Base-by-base conservation (phyloP, 37 sponge, comb jelly and placozoan species). In the Chondrosia reniformis region DNA sequence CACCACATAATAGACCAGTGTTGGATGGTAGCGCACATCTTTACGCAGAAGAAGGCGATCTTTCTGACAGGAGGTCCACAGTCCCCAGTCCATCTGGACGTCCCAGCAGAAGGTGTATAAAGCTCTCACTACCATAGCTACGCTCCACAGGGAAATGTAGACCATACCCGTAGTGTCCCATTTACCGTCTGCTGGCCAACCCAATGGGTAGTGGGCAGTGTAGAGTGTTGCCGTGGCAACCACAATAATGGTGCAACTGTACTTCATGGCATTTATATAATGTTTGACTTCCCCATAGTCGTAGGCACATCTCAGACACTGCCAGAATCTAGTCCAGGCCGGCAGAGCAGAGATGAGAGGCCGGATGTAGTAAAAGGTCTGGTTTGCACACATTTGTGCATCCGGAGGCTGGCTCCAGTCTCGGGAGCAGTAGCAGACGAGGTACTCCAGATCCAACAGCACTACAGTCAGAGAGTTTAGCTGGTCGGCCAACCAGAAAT, bases 401-500 rank as follows among this genome's bases (percentile, higher is more conserved):
- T 45, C 55, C 5, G 66, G 52, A 0, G 72, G 7, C 1, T 21
- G 43, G 6, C 24, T n/a, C 72, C 72, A 69, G 24, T 69, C 72
- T 44, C 32, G 9, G 1, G 43, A 7, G 22, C 38, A 71, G 81
- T 84, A 93, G 79, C 99, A 98, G 67, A 86, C 13, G 38, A 83
- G 43, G 69, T 85, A 98, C 52, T 95, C 82, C 0, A 98, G 33
- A 76, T 95, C 99, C n/a, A 95, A 65, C 31, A 98, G 56, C 42
- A 93, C 79, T 1, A 79, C 88, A n/a, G 85, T 89, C 15, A 91
- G 67, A 46, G 94, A 95, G 87, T 92, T 95, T 78, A 95, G 77
- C 80, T 98, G 99, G 77, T 98, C 99, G 4, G 96, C 96, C 2
- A 98, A 75, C 81, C 94, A 98, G 80, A 95, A 95, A 56, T 98